Conservation (phyloP, 2,888 invertebrate genomes). For the Patella depressa region DNA sequence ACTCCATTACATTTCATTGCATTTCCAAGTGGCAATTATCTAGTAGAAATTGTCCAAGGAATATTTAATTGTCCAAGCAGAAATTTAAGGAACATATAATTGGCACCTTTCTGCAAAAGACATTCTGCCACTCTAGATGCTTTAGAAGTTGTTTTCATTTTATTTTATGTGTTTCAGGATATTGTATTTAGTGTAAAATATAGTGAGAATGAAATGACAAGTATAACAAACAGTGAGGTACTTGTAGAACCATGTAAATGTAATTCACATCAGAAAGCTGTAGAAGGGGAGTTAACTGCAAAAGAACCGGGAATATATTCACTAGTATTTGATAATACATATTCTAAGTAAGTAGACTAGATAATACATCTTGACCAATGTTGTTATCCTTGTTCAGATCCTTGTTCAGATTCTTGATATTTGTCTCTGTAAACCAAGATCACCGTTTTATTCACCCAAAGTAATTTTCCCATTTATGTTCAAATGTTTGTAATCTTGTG, state of each 20-base stretch:
- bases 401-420: neutral
- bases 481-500: no score
- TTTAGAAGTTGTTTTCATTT: no score
- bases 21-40: no score
- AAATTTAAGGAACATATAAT: no score
- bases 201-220: slow-evolving; percentile 40
- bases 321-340: slow-evolving; percentile 67
- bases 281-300: slow-evolving; percentile 63
- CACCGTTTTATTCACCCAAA: no score
- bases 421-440: no score
- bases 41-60: no score
- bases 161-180: slow-evolving; percentile 46
- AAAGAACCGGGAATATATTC: slow-evolving; percentile 66
- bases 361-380: neutral
- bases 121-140: no score
- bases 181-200: slow-evolving; percentile 64
- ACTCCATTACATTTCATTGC: no score
- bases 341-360: slow-evolving; percentile 57
- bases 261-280: slow-evolving; percentile 64
- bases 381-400: neutral
- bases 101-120: no score
- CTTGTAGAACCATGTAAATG: slow-evolving; percentile 64
- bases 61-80: no score
- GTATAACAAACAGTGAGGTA: slow-evolving; percentile 44
- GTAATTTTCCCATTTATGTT: no score